Evolutionary conservation across 2,797 vertebrate species (phyloP), one percentile per base, ranked within the genome.

Genomic region (Myripristis jacobus): DNA sequence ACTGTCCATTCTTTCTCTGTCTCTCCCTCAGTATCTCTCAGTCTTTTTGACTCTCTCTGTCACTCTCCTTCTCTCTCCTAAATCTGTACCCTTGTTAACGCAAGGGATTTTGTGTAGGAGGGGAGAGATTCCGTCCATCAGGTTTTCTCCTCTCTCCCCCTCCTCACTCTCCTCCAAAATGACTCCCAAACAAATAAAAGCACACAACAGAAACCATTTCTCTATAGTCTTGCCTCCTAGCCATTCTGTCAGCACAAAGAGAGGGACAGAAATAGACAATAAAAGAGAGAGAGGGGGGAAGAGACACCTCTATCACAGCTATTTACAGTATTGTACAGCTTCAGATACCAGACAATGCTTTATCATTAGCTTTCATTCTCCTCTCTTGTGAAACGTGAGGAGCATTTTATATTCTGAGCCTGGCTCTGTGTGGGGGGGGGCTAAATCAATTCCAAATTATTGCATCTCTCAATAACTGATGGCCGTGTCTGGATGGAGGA

Each of bases 401-500:
- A 86, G 78, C 65, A 22, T 79, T 88, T 85, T 84, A 78, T 86
- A 87, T 89, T 88, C 82, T 25, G 68, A 80, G 75, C 73, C 73
- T 56, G 75, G 63, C 84, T 79, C 76, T 0, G 6, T 64, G 76
- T 74, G 66, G 67, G 71, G 83, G 71, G 78, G 79, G 73, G 84
- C 91, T 91, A 87, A 93, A 94, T 93, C 92, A 92, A 91, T 93
- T 92, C 89, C 82, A 89, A 91, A 92, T 93, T 87, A 93, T 92
- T 91, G 85, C 86, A 87, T 86, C 89, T 90, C 88, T 93, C 91
- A 92, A 88, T 91, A 92, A 92, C 89, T 87, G 88, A 90, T 91
- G 90, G 87, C 87, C 81, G 38, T 83, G 90, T 92, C 91, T 89
- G 87, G 78, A 79, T 53, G 31, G 68, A 87, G 82, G 80, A 89